These are phyloP conservation scores for Belonocnema kinseyi DNA, from an alignment of 1,140 invertebrate species.

Conservation along the genomic window DNA sequence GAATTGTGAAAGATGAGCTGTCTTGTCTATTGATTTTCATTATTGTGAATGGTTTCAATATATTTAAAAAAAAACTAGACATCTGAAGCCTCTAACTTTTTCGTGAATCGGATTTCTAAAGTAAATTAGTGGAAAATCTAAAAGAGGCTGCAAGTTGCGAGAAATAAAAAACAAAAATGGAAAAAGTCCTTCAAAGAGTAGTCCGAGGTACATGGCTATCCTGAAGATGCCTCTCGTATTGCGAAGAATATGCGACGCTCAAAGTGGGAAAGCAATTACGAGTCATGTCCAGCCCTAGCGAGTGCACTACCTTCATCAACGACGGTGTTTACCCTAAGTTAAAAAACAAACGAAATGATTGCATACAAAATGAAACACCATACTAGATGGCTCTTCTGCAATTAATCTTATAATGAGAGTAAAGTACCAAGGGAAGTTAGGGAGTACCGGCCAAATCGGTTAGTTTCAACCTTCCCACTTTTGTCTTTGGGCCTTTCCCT, in stretches of 20 bases:
- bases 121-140: too few relatives aligned
- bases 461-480: slow-evolving; percentile 7
- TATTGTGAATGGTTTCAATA: too few relatives aligned
- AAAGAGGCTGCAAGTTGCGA: not conserved
- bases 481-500: slow-evolving; percentile 2
- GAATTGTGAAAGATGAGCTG: not conserved
- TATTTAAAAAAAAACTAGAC: too few relatives aligned
- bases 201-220: not conserved
- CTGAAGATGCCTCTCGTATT: not conserved
- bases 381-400: slow-evolving; percentile 50
- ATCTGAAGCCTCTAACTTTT: too few relatives aligned
- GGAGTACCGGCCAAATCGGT: slow-evolving; percentile 27
- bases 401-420: slow-evolving; percentile 64
- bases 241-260: not conserved
- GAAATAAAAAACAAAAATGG: not conserved
- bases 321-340: slow-evolving; percentile 33
- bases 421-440: slow-evolving; percentile 47
- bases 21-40: not conserved
- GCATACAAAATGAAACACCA: slow-evolving; percentile 50
- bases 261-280: not conserved
- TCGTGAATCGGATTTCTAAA: too few relatives aligned
- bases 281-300: not conserved
- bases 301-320: not conserved
- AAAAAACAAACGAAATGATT: slow-evolving; percentile 43
- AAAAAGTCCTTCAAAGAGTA: not conserved